Percentiles rank a stretch among this genome's conserved stretches.
These are phyloP conservation scores for Spinibarbus caldwelli DNA, from an alignment of 2,797 vertebrate species.

Conservation along the genomic window DNA sequence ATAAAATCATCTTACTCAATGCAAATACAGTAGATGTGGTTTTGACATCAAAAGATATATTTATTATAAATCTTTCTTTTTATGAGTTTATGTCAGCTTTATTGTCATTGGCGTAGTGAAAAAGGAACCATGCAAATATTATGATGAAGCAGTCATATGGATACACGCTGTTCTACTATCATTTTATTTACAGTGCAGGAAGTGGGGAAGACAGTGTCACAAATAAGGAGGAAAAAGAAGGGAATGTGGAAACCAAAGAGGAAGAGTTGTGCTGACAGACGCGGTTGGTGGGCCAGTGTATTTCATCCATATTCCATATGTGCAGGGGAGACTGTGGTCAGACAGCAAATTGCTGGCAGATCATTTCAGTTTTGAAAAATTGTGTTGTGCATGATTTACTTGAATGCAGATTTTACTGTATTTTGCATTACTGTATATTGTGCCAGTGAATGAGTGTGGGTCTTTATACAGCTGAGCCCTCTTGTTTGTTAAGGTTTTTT, in stretches of 20 bases:
- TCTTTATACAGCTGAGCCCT: conserved; percentile 51
- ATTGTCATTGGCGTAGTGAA: conserved; percentile 63
- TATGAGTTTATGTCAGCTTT: conserved; percentile 70
- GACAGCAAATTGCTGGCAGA: conserved; percentile 3
- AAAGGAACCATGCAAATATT: conserved; percentile 72
- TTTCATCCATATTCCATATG: conserved; percentile 67
- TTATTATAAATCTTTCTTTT: neutral
- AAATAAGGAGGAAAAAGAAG: conserved; percentile 78
- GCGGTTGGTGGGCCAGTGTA: conserved; percentile 61
- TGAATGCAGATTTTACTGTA: conserved; percentile 7
- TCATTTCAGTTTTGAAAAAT: conserved; percentile 21
- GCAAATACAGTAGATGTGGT: conserved; percentile 72
- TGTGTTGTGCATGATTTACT: neutral
- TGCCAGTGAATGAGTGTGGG: conserved; percentile 50
- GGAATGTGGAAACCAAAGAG: conserved; percentile 74
- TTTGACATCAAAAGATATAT: conserved; percentile 61
- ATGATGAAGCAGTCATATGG: conserved; percentile 74
- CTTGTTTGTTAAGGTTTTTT: neutral
- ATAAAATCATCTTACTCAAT: conserved; percentile 67
- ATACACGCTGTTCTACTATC: conserved; percentile 72
- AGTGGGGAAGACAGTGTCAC: conserved; percentile 72
- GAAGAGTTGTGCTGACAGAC: conserved; percentile 74
- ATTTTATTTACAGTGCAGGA: conserved; percentile 75
- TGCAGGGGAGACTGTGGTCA: conserved; percentile 53
- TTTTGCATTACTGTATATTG: conserved; percentile 7